Base-by-base conservation (phyloP, 2,113 vertebrate genomes). In the Rousettus leschenaultii region DNA sequence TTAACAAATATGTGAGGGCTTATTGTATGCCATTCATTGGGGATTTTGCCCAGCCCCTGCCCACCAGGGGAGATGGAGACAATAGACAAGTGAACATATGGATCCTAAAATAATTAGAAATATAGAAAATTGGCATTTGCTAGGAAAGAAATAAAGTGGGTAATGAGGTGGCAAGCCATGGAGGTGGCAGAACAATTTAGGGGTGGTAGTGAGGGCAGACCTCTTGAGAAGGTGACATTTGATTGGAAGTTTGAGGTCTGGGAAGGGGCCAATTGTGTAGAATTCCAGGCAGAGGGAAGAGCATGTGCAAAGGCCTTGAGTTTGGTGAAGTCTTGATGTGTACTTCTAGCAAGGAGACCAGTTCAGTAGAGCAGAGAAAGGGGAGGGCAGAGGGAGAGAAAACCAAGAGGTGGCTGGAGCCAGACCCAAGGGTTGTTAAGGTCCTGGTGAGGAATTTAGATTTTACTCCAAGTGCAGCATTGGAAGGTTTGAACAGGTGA, bases 131-230 rank as follows among this genome's bases (percentile, higher is more conserved):
- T 24, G 18, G 15, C 26, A 14, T 15, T 35, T 18, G 10, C 15
- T 13, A 19, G 45, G 18, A 8, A 48, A 45, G 6, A 10, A 74
- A 40, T 28, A 75, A 84, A 61, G 53, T 87, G 35, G 16, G 30
- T 7, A 18, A 10, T 24, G 35, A 48, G 14, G 28, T 16, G 7
- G 3, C 0, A 8, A 40, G 61, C 0, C 2, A 3, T 22, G 4
- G 40, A 66, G 40, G 73, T 40, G 4, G 2, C 18, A 22, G 68
- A n/a, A 43, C 40, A 30, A 24, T 26, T 40, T 11, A 21, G 51
- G 12, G 1, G 59, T 57, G 5, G 14, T 38, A 21, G 16, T 80
- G 35, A 73, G 14, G 43, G 1, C 24, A 40, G 38, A 94, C 2
- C 2, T 92, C 24, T 61, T 63, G 48, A 66, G 26, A 30, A 28